These are phyloP conservation scores for Macropus fuliginosus DNA, from an alignment of 2,797 vertebrate species.

Conservation along the genomic window DNA sequence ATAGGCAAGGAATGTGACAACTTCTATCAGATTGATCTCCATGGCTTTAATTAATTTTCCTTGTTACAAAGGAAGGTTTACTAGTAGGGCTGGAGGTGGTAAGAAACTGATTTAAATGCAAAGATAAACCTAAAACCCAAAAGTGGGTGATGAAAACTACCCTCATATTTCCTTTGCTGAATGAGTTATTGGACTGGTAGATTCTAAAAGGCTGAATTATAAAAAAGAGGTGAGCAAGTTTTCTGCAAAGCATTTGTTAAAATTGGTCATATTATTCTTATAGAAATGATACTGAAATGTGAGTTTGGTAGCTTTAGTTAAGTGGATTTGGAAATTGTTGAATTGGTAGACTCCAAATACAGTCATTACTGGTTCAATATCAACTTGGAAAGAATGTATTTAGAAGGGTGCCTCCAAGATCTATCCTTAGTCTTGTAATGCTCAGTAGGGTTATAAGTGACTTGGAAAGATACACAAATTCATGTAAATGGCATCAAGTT, in stretches of 20 bases:
- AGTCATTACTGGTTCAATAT: too few relatives aligned
- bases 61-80: not conserved
- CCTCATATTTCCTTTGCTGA: not conserved
- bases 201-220: not conserved
- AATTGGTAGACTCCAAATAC: too few relatives aligned
- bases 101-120: not conserved
- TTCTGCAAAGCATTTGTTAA: not conserved
- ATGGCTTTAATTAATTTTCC: not conserved
- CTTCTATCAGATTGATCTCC: not conserved
- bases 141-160: not conserved
- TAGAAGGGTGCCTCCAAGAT: too few relatives aligned
- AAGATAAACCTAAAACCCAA: not conserved
- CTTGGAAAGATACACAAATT: too few relatives aligned
- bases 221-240: not conserved
- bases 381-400: too few relatives aligned
- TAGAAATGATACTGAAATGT: too few relatives aligned
- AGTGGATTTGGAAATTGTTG: too few relatives aligned
- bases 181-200: not conserved
- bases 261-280: not conserved
- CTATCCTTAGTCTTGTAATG: too few relatives aligned
- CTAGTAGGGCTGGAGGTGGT: not conserved
- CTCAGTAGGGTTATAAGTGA: too few relatives aligned
- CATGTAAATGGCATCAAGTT: too few relatives aligned
- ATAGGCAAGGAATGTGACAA: not conserved
- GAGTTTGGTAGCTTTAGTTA: too few relatives aligned